A percentile compares a stretch with the other conserved stretches of the same genome.
phyloP scores from a whole-genome alignment of 1,140 invertebrate species.

The Rhynchophorus ferrugineus region DNA sequence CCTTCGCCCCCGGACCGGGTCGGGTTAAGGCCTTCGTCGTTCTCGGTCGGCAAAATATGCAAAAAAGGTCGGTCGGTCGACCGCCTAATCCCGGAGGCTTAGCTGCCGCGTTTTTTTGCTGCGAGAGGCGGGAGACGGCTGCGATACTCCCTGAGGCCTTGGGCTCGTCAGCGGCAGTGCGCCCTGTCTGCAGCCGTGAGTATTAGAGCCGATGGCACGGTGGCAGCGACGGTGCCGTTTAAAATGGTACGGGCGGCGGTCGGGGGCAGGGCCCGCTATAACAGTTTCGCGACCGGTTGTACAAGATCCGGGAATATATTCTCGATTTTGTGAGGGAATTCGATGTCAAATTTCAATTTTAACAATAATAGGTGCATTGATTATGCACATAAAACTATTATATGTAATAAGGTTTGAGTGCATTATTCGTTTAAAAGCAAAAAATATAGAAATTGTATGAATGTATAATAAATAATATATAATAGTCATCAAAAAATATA shows the following conservation, averaged over 20 bases:
- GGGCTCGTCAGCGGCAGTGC: conserved; percentile 11
- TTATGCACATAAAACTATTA: no score
- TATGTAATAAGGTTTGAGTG: no score
- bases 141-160: neutral
- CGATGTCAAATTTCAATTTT: no score
- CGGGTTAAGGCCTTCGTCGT: neutral
- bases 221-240: conserved; percentile 20
- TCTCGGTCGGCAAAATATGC: neutral
- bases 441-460: no score
- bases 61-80: neutral
- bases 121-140: neutral
- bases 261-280: conserved; percentile 9
- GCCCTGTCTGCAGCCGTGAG: conserved; percentile 17
- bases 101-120: neutral
- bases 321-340: no score
- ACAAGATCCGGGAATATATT: neutral
- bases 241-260: conserved; percentile 19
- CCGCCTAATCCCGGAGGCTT: neutral
- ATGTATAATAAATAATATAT: no score
- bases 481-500: no score
- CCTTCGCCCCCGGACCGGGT: neutral
- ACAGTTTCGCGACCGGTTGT: neutral
- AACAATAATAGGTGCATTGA: no score
- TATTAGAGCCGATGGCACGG: conserved; percentile 17
- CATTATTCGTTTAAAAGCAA: no score